Base-by-base conservation (phyloP, 2,888 invertebrate species). In the Eupsilia transversa region DNA sequence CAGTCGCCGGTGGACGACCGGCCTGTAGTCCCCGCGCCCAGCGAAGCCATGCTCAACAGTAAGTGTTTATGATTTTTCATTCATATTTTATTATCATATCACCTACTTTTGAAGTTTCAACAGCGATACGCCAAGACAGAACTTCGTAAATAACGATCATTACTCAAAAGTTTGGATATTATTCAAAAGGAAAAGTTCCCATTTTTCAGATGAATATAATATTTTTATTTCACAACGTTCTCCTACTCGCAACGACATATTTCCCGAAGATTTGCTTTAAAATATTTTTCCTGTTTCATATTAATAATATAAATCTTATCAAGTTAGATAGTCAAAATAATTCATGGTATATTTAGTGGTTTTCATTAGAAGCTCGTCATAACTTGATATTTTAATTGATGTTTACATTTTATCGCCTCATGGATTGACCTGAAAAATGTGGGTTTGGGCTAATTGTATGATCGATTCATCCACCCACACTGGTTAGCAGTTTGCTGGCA, bases 11-110 rank as follows among this genome's bases (percentile, higher is more conserved):
- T 95, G 70, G 96, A 96, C 86, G 96, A 96, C 56, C 91, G 96
- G 79, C 96, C 96, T 5, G 85, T 91, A 57, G 96, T 96, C 38
- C 96, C 96, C 0, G 94, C 96, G 72, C 96, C 96, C 60, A 96
- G 96, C 80, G 96, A 96, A 90, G 96, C 96, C 61, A 96, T 96
- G 94, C 96, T 96, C 86, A 96, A 96, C 87, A 96, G 96, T 96
- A 85, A 96, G 96, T 87, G 4, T 41, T 46, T 35, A 49, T 35
- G 27, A 33, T 27, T 61, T 77, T 77, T 30, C 30, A 56, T 77
- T 30, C 30, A 56, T 49, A 57, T 63, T 63, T 61, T 41, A 78
- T 78, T 27, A 71, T 63, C 56, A 78, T 56, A 78, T 77, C 81
- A 65, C 57, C 57, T 43, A 56, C 56, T 83, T 82, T 65, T 69